Evolutionary conservation across 1,140 invertebrate species (phyloP).

Genomic region (Saccostrea echinata): DNA sequence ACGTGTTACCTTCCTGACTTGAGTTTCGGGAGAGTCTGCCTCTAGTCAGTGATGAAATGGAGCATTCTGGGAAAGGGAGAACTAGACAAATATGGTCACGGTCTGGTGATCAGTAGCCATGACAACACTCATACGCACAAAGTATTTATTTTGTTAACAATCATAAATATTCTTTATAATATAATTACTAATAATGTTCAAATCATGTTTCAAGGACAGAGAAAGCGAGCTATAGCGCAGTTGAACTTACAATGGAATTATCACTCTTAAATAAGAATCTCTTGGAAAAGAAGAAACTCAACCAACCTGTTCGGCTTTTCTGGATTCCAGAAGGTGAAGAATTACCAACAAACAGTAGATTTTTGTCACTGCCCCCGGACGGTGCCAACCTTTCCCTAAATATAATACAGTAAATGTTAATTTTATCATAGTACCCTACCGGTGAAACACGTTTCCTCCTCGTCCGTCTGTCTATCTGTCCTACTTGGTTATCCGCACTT

Average conservation of each 20-base stretch:
- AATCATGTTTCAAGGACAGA: too few species aligned
- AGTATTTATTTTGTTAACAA: neutral
- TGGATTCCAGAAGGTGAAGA: constrained; percentile 54
- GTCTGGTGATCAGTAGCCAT: constrained; percentile 30
- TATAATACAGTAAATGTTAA: constrained; percentile 33
- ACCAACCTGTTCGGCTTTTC: constrained; percentile 65
- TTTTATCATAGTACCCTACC: too few species aligned
- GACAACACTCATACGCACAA: constrained; percentile 9
- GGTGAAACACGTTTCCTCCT: too few species aligned
- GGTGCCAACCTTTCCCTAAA: constrained; percentile 52
- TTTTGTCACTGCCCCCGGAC: constrained; percentile 35
- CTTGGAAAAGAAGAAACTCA: neutral
- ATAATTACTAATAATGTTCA: too few species aligned
- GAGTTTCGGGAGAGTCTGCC: constrained; percentile 19
- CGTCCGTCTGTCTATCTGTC: constrained; percentile 60
- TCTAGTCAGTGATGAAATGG: constrained; percentile 34
- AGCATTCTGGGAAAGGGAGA: constrained; percentile 33
- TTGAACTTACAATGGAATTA: too few species aligned
- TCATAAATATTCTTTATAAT: neutral
- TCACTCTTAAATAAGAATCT: too few species aligned
- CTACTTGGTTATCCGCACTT: too few species aligned
- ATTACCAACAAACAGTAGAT: constrained; percentile 61
- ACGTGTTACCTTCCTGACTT: constrained; percentile 17
- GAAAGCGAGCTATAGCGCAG: too few species aligned
- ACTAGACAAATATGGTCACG: constrained; percentile 38